phyloP scores from a whole-genome alignment of 2,888 invertebrate species.

The Ceriagrion tenellum region DNA sequence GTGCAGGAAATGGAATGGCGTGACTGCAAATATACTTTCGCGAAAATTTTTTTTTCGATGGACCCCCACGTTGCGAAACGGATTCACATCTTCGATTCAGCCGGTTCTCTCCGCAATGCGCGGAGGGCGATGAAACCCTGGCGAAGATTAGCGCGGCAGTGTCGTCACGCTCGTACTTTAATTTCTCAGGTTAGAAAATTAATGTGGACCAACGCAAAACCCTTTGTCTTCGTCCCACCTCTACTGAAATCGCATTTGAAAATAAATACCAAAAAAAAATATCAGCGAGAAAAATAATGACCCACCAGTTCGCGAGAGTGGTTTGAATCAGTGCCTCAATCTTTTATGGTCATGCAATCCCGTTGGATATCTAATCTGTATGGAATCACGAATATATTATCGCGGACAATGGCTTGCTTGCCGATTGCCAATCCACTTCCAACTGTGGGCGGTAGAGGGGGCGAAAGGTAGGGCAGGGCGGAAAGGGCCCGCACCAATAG shows the following conservation, averaged over 20 bases:
- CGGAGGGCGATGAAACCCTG: too few species aligned
- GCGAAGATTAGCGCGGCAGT: background rate
- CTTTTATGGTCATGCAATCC: background rate
- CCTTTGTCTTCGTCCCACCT: background rate
- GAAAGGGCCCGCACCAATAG: too few species aligned
- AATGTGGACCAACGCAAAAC: background rate
- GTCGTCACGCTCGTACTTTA: background rate
- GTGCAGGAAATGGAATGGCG: too few species aligned
- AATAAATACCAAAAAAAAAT: too few species aligned
- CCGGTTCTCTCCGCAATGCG: too few species aligned
- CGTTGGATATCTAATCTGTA: background rate
- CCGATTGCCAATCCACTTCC: too few species aligned
- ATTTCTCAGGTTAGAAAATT: background rate
- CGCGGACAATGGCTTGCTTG: background rate
- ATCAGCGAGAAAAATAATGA: background rate
- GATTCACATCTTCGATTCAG: too few species aligned
- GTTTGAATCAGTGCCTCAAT: background rate
- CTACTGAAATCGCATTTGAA: background rate
- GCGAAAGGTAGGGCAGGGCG: too few species aligned
- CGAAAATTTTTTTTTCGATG: too few species aligned
- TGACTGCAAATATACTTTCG: too few species aligned
- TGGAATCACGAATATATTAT: background rate
- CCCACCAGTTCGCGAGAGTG: background rate
- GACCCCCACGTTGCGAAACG: too few species aligned
- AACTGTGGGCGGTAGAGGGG: too few species aligned